Evolutionary conservation across 30 jellyfish, hydroid and myxozoan species (phyloP).

Genomic region (Aurelia coerulea): DNA sequence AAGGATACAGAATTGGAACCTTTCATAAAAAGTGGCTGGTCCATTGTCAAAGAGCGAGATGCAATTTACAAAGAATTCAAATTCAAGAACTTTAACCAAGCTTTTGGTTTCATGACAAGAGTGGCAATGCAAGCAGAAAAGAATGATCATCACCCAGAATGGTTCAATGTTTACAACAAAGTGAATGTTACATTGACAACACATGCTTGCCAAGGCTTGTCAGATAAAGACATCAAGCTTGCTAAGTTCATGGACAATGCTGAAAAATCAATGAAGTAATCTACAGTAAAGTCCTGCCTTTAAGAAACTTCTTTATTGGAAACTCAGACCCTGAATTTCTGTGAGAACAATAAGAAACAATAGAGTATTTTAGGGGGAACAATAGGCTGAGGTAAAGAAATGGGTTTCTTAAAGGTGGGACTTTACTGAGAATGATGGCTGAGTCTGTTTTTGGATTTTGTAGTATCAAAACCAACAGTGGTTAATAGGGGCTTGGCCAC

Average conservation of each 20-base stretch:
- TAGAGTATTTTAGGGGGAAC: no score
- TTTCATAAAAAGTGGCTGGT: constrained; percentile 77
- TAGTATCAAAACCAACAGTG: no score
- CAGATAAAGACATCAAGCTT: constrained; percentile 77
- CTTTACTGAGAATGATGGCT: no score
- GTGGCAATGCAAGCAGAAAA: constrained; percentile 91
- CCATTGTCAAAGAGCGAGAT: constrained; percentile 75
- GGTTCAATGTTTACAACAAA: constrained; percentile 97
- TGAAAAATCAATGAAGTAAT: constrained; percentile 13
- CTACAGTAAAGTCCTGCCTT: no score
- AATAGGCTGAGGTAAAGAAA: no score
- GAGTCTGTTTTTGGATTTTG: no score
- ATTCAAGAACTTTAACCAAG: constrained; percentile 88
- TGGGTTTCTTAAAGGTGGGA: no score
- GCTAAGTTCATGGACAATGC: constrained; percentile 87
- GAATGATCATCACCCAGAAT: constrained; percentile 96
- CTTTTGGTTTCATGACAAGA: constrained; percentile 98
- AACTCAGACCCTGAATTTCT: no score
- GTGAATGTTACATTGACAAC: constrained; percentile 92
- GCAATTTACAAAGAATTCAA: constrained; percentile 88
- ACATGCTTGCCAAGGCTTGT: constrained; percentile 92
- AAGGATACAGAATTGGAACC: constrained; percentile 66
- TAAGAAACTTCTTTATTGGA: no score
- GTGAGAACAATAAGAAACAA: no score
- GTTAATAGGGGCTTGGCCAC: no score